Percentiles rank a stretch among this genome's conserved stretches.
Evolutionary conservation across 2,797 vertebrate genomes (phyloP).

Genomic region (Chanos chanos): DNA sequence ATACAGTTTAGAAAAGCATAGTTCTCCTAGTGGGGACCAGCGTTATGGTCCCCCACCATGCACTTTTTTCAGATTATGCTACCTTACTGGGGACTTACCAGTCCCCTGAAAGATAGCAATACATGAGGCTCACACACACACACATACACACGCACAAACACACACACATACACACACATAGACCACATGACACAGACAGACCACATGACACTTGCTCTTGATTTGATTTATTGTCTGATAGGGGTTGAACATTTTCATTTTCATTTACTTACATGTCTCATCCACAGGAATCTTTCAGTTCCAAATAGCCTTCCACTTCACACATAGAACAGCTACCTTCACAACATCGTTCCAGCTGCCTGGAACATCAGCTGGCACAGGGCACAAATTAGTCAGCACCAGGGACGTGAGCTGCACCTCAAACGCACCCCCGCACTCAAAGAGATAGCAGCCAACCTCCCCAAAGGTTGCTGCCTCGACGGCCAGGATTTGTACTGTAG

Average conservation of each 20-base stretch:
- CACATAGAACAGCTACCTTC: background rate
- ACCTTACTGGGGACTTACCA: too few relatives aligned
- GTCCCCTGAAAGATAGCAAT: too few relatives aligned
- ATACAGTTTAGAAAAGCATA: too few relatives aligned
- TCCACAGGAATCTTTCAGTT: background rate
- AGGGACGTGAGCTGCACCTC: conserved; percentile 34
- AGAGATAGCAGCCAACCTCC: conserved; percentile 7
- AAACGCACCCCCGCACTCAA: conserved; percentile 16
- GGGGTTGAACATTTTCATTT: background rate
- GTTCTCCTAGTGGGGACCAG: too few relatives aligned
- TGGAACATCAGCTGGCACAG: conserved; percentile 60
- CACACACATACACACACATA: background rate
- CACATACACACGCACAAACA: too few relatives aligned
- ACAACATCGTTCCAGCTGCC: conserved; percentile 9
- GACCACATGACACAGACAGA: background rate
- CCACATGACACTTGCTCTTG: background rate
- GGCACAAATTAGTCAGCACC: conserved; percentile 73
- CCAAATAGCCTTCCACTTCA: background rate
- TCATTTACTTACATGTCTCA: background rate
- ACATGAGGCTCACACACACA: too few relatives aligned
- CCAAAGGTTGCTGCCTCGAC: conserved; percentile 23
- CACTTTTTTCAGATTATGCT: too few relatives aligned
- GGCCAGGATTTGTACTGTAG: conserved; percentile 4
- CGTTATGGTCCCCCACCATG: too few relatives aligned
- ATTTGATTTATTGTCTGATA: conserved; percentile 14